Base-by-base conservation (phyloP, 35 echinoderm and acorn worm genomes). In the Chiridota heheva region DNA sequence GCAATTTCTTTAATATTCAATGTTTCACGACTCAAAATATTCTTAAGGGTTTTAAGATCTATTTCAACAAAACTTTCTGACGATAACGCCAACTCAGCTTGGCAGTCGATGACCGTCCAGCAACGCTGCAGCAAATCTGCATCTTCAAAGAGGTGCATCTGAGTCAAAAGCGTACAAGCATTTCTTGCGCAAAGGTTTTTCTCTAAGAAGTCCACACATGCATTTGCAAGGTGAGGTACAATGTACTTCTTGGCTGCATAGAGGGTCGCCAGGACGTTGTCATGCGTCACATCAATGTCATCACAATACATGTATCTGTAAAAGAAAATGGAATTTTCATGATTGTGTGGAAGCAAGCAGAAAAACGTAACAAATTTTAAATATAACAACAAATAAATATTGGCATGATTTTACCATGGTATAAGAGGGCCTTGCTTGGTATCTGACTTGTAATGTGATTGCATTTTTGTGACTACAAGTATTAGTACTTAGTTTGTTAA, bases 241-340 rank as follows among this genome's bases (percentile, higher is more conserved):
- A 91, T 49, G 80, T 98, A 98, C 45, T 98, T 98, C 63, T 98
- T 98, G 36, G 95, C 88, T 73, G 95, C 95, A 88, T 98, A 98
- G n/a, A 98, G 78, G 10, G 95, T 98, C 12, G 85, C 62, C 42
- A 98, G 48, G 3, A 98, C 95, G 72, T 91, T 91, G 68, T 98
- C 95, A 63, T 90, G 84, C 16, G 85, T 91, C 38, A 98, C 42
- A 76, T 98, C 95, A 7, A 91, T 88, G 46, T 98, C 95, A 81
- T 98, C 95, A 81, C 89, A 98, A 63, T 98, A 98, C 57, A 98
- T 62, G 78, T 98, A 98, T 71, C 95, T 98, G 84, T 7, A 82
- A 48, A 22, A 49, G 8, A 70, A 83, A 47, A 47, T 34, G 72
- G n/a, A n/a, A n/a, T n/a, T n/a, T n/a, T 29, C n/a, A n/a, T n/a